Conservation (phyloP, 2,888 invertebrate species). For the Clostera curtula region DNA sequence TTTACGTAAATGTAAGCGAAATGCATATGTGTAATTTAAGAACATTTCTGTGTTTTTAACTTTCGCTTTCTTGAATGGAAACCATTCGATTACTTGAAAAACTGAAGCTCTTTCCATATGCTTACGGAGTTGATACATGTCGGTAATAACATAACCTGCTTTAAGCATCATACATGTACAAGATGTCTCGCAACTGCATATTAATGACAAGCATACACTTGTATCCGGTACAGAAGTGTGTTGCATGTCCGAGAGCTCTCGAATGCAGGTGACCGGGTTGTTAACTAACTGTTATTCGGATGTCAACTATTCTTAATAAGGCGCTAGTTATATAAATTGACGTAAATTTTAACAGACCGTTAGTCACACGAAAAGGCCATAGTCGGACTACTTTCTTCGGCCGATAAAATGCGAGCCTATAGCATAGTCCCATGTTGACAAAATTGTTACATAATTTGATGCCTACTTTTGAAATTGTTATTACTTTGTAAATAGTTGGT, state of each 20-base stretch:
- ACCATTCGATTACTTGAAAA: too few species aligned
- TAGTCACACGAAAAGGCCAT: constrained; percentile 30
- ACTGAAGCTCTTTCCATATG: too few species aligned
- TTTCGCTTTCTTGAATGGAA: too few species aligned
- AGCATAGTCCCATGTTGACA: constrained; percentile 19
- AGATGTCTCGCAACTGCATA: too few species aligned
- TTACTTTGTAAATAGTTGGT: too few species aligned
- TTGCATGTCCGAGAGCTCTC: constrained; percentile 36
- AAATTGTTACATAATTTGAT: constrained; percentile 29
- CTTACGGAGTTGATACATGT: too few species aligned
- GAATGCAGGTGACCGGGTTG: constrained; percentile 66
- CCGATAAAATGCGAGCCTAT: constrained; percentile 36
- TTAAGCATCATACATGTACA: too few species aligned
- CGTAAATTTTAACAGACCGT: constrained; percentile 43
- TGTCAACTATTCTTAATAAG: constrained; percentile 54
- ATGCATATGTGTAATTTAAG: too few species aligned
- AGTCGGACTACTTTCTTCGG: constrained; percentile 51
- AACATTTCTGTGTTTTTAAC: too few species aligned
- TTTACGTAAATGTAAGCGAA: too few species aligned
- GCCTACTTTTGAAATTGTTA: too few species aligned
- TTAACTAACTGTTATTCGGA: constrained; percentile 58
- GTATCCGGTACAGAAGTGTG: constrained; percentile 48
- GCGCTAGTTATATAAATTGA: constrained; percentile 62
- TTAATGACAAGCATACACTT: constrained; percentile 11
- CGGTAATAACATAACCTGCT: too few species aligned